phyloP scores from a whole-genome alignment of 2,888 invertebrate species.

The Cepaea hortensis region DNA sequence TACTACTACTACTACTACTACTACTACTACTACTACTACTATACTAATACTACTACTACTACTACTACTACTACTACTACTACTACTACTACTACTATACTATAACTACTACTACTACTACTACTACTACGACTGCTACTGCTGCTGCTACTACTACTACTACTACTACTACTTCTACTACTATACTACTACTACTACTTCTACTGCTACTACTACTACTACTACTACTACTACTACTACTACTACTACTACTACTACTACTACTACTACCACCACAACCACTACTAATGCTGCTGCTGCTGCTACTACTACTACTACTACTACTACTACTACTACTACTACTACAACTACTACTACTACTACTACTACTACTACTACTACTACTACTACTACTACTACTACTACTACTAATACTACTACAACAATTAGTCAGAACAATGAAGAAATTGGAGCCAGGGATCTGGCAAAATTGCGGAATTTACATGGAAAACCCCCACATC shows the following conservation, averaged over 20 bases:
- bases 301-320: background rate
- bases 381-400: background rate
- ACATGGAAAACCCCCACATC: background rate
- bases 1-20: background rate
- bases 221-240: conserved; percentile 13
- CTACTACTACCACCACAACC: background rate
- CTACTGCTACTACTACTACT: background rate
- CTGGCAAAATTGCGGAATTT: background rate
- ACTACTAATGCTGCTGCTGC: background rate
- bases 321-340: conserved; percentile 23
- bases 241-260: conserved; percentile 18
- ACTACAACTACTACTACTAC: conserved; percentile 13
- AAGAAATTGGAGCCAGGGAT: too few species aligned
- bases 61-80: background rate
- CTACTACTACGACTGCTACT: conserved; percentile 13
- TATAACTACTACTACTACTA: background rate
- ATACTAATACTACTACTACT: background rate
- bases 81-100: conserved; percentile 8
- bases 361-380: background rate
- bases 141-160: conserved; percentile 18
- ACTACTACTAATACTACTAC: background rate
- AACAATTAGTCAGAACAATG: too few species aligned
- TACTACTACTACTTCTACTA: background rate
- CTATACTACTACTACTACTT: background rate
- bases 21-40: background rate